These are phyloP conservation scores for Brachyrhaphis roseni DNA, from an alignment of 2,797 vertebrate species.

Conservation along the genomic window DNA sequence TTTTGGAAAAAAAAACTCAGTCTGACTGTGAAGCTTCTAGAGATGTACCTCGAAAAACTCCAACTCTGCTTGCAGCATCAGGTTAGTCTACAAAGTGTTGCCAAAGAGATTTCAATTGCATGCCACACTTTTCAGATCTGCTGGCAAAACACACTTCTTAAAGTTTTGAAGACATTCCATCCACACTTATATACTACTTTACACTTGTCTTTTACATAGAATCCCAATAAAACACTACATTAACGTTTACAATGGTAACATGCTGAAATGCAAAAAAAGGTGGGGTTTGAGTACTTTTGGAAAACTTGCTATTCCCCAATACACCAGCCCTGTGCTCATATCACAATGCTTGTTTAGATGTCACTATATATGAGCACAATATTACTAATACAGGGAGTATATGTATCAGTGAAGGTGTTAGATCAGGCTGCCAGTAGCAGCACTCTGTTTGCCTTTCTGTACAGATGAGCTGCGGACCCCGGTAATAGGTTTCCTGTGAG, in stretches of 20 bases:
- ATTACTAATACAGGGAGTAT: slow-evolving; percentile 8
- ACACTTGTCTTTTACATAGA: background rate
- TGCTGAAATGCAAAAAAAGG: background rate
- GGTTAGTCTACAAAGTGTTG: background rate
- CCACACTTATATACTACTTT: background rate
- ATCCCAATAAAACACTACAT: background rate
- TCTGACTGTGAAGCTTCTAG: background rate
- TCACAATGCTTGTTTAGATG: background rate
- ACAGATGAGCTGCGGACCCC: slow-evolving; percentile 47
- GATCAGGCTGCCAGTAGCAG: slow-evolving; percentile 16
- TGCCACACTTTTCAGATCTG: background rate
- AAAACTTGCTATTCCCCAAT: background rate
- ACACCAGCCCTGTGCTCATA: background rate
- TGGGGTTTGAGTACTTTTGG: background rate
- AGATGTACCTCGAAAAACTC: background rate
- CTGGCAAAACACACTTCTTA: background rate
- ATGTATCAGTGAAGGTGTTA: slow-evolving; percentile 9
- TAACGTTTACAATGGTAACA: background rate
- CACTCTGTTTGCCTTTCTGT: slow-evolving; percentile 35
- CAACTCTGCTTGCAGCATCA: background rate
- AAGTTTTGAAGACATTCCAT: background rate
- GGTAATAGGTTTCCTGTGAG: slow-evolving; percentile 77
- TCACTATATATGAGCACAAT: background rate
- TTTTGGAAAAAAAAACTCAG: background rate
- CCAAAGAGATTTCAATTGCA: background rate